phyloP scores from a whole-genome alignment of 2,797 vertebrate genomes.

The Acestrorhynchus altus region DNA sequence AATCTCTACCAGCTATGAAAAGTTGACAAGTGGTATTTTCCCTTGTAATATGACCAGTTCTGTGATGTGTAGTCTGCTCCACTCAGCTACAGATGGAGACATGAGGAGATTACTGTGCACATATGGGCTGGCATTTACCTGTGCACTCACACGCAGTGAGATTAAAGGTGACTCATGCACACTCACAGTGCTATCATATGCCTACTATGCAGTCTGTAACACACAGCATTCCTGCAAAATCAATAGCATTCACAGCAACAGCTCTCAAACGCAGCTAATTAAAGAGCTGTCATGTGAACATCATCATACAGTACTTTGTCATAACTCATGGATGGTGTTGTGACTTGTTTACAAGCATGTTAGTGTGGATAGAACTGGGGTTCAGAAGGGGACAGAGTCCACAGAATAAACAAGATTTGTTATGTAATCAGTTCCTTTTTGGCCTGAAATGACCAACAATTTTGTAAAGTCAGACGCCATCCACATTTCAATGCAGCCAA shows the following conservation, averaged over 20 bases:
- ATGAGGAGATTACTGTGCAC: conserved; percentile 30
- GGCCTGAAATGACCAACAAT: no score
- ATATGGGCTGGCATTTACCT: conserved; percentile 56
- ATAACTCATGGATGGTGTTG: not conserved
- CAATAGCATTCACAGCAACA: conserved; percentile 19
- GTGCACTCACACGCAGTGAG: conserved; percentile 39
- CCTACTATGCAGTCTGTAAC: conserved; percentile 18
- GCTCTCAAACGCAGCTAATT: conserved; percentile 1
- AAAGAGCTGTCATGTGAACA: not conserved
- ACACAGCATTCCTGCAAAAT: not conserved
- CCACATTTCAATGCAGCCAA: no score
- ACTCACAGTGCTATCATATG: conserved; percentile 52
- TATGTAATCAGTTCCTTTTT: no score
- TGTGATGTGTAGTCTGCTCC: conserved; percentile 16
- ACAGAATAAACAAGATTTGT: not conserved
- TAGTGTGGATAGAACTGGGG: not conserved
- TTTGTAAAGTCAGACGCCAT: no score
- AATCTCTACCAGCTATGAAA: not conserved
- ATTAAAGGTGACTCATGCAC: conserved; percentile 55
- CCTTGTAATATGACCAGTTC: conserved; percentile 19
- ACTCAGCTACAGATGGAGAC: conserved; percentile 18
- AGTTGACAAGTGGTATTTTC: conserved; percentile 20
- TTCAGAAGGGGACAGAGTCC: not conserved
- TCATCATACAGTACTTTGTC: not conserved
- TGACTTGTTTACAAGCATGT: not conserved